These are phyloP conservation scores for Petrocephalus sullivani DNA, from an alignment of 2,797 vertebrate genomes.

Conservation along the genomic window DNA sequence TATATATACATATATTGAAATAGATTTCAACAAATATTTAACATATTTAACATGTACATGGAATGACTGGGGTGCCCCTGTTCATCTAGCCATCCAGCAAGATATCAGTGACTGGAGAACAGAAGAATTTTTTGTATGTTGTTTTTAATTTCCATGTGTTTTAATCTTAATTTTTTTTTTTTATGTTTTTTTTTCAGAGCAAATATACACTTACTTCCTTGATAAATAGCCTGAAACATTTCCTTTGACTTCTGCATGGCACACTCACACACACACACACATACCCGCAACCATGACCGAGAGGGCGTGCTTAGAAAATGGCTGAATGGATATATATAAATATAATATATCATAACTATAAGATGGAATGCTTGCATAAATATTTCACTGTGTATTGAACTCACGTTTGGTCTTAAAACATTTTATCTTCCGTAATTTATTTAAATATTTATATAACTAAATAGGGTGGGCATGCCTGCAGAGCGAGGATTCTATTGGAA, in stretches of 20 bases:
- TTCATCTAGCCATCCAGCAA: neutral
- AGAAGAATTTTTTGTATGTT: neutral
- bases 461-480: neutral
- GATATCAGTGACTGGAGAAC: neutral
- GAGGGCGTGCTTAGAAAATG: neutral
- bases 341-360: neutral
- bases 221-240: neutral
- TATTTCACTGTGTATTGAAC: neutral
- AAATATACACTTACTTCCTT: neutral
- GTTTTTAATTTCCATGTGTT: neutral
- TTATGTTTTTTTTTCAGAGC: neutral
- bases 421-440: neutral
- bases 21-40: neutral
- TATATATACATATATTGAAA: neutral
- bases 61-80: neutral
- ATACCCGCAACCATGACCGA: neutral
- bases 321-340: neutral
- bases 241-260: neutral
- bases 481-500: neutral
- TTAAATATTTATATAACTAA: neutral
- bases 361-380: neutral
- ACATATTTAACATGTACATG: neutral
- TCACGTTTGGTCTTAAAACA: neutral
- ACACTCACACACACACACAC: neutral
- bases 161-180: neutral